phyloP scores from a whole-genome alignment of 2,113 vertebrate genomes.

The Sturnus vulgaris region DNA sequence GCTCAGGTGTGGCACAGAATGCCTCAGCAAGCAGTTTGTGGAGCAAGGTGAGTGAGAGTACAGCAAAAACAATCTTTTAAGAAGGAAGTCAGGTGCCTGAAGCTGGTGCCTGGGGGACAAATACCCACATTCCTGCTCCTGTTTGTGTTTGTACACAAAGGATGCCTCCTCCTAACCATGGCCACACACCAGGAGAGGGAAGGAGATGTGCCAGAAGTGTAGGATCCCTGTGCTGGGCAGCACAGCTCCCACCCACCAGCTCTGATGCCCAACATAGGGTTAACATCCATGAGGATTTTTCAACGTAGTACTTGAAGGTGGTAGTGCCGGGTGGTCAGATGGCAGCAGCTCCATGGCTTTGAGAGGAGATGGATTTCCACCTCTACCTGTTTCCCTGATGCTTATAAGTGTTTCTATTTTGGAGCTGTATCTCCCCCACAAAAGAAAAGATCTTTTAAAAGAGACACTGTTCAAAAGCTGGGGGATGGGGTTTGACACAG shows the following conservation, averaged over 20 bases:
- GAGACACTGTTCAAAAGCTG: background rate
- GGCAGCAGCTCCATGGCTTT: background rate
- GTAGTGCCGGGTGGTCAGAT: no score
- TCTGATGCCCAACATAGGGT: accelerated
- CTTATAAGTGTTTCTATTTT: background rate
- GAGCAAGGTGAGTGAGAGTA: background rate
- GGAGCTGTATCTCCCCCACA: background rate
- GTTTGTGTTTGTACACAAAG: background rate
- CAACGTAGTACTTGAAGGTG: accelerated
- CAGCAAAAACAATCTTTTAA: background rate
- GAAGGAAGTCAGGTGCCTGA: background rate
- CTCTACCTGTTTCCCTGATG: background rate
- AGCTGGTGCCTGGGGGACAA: background rate
- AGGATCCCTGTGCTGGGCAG: background rate
- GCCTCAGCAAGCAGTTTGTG: background rate
- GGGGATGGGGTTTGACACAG: background rate
- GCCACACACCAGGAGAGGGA: background rate
- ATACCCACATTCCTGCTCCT: background rate
- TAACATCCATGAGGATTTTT: background rate
- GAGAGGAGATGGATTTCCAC: background rate
- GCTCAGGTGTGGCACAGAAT: background rate
- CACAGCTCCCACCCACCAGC: accelerated
- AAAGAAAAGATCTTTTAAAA: background rate
- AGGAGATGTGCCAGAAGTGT: background rate
- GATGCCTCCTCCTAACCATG: background rate